These are phyloP conservation scores for Perca schrenkii DNA, from an alignment of 2,113 vertebrate genomes.

Conservation along the genomic window DNA sequence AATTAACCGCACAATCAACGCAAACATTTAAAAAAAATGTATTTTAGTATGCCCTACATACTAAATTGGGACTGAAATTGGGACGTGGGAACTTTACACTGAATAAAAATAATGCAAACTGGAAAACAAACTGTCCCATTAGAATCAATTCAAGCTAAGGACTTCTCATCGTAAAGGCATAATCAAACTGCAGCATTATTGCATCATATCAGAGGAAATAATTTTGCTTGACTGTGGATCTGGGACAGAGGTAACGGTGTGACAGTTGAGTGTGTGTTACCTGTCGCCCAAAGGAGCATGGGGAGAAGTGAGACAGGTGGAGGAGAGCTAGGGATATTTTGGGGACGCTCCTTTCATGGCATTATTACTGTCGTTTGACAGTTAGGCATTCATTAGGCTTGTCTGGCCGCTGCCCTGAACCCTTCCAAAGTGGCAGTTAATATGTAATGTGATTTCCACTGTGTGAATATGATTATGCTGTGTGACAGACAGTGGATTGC, in stretches of 20 bases:
- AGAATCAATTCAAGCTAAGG: not conserved
- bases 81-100: not conserved
- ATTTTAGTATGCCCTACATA: not conserved
- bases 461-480: constrained; percentile 59
- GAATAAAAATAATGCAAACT: not conserved
- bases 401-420: constrained; percentile 58
- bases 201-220: not conserved
- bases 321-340: constrained; percentile 45
- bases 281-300: constrained; percentile 8
- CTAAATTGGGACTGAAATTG: not conserved
- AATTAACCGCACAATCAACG: not conserved
- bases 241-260: constrained; percentile 6
- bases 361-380: constrained; percentile 56
- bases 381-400: constrained; percentile 64
- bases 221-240: constrained; percentile 1
- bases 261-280: constrained; percentile 31
- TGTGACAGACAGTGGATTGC: constrained; percentile 65
- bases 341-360: constrained; percentile 47
- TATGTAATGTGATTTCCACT: constrained; percentile 65
- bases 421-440: constrained; percentile 58
- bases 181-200: not conserved
- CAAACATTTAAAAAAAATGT: not conserved
- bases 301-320: constrained; percentile 32
- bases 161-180: not conserved
- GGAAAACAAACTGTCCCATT: not conserved